phyloP scores from a whole-genome alignment of 2,888 invertebrate species.

The Teleogryllus oceanicus region DNA sequence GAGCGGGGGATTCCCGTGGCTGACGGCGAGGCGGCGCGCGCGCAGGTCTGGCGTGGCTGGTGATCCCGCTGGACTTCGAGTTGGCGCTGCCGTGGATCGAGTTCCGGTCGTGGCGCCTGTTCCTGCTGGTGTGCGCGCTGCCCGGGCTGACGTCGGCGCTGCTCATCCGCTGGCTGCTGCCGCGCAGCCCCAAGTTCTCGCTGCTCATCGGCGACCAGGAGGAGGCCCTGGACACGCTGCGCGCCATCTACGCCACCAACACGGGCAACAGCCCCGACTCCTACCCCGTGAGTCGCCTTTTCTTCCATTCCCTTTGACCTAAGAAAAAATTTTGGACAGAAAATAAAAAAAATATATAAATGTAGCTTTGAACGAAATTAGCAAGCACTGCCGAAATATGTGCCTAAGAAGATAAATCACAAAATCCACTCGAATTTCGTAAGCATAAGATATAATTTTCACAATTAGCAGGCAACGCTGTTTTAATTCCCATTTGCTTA shows the following conservation, averaged over 20 bases:
- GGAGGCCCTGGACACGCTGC: constrained; percentile 42
- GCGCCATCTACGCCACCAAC: constrained; percentile 41
- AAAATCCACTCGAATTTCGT: too few species aligned
- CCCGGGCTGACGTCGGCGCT: constrained; percentile 44
- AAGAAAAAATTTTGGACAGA: too few species aligned
- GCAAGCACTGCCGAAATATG: too few species aligned
- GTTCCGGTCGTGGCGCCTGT: constrained; percentile 46
- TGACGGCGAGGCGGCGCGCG: neutral
- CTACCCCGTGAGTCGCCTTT: constrained; percentile 31
- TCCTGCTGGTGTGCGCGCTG: constrained; percentile 44
- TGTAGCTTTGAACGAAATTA: too few species aligned
- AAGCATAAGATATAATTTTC: too few species aligned
- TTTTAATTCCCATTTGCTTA: too few species aligned
- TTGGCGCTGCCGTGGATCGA: constrained; percentile 34
- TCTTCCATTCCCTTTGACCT: too few species aligned
- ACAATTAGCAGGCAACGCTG: too few species aligned
- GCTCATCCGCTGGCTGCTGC: constrained; percentile 42
- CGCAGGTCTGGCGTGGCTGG: constrained; percentile 43
- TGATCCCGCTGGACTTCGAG: constrained; percentile 45
- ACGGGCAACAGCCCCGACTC: constrained; percentile 27
- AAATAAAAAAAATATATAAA: too few species aligned
- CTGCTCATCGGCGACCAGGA: constrained; percentile 42
- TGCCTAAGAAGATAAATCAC: too few species aligned
- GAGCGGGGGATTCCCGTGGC: too few species aligned
- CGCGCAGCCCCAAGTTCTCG: constrained; percentile 47